phyloP scores from a whole-genome alignment of 2,888 invertebrate genomes.

The Zelleria hepariella region DNA sequence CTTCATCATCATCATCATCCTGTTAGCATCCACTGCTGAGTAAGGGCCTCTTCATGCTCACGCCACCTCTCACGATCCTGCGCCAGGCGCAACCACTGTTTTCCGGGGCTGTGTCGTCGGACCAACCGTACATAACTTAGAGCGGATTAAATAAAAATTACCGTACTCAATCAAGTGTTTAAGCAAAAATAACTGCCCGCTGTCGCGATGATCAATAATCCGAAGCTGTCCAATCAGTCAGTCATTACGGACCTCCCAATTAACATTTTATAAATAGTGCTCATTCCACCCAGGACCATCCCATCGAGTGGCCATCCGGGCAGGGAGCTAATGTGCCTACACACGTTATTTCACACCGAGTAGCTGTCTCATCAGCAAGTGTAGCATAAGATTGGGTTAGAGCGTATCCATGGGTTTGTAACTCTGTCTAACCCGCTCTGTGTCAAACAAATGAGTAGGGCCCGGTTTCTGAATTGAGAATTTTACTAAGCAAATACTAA shows the following conservation, averaged over 20 bases:
- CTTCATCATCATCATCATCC: too few relatives aligned
- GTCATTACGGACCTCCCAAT: slow-evolving; percentile 46
- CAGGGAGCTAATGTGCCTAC: background rate
- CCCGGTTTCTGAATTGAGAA: too few relatives aligned
- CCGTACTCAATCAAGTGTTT: background rate
- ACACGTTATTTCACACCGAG: background rate
- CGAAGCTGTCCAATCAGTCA: background rate
- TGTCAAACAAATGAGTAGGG: too few relatives aligned
- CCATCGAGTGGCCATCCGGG: background rate
- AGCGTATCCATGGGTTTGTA: background rate
- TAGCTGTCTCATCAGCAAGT: too few relatives aligned
- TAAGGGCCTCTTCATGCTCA: too few relatives aligned
- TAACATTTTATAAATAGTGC: slow-evolving; percentile 59
- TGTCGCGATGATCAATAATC: background rate
- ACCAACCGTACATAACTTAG: background rate
- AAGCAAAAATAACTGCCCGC: background rate
- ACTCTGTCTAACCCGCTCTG: too few relatives aligned
- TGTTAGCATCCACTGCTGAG: too few relatives aligned
- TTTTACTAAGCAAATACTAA: too few relatives aligned
- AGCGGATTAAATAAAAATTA: background rate
- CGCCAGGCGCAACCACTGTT: too few relatives aligned
- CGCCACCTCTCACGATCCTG: too few relatives aligned
- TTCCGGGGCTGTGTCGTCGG: too few relatives aligned
- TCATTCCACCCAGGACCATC: background rate
- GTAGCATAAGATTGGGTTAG: background rate